Percentiles rank a stretch among this genome's conserved stretches.
Conservation (phyloP, 2,113 vertebrate species). For the Nipponia nippon region DNA sequence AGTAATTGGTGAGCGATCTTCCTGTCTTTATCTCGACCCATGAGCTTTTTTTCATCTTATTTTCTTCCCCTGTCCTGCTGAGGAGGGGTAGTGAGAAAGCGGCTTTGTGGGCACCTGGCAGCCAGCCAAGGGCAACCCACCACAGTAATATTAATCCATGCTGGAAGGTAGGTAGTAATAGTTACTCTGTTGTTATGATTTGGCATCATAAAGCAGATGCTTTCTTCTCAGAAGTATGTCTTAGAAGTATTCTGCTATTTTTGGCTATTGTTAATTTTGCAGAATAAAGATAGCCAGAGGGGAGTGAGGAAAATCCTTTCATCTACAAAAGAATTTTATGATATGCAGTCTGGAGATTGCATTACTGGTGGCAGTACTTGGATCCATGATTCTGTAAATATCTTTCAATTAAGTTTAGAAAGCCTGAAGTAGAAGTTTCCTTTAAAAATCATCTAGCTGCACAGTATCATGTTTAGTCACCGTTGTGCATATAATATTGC, state of each 20-base stretch:
- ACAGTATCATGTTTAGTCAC: neutral
- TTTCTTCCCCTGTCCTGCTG: neutral
- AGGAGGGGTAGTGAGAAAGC: neutral
- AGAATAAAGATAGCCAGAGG: neutral
- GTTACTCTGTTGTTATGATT: neutral
- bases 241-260: neutral
- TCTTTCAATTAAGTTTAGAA: neutral
- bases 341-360: neutral
- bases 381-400: neutral
- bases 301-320: neutral
- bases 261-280: neutral
- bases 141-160: neutral
- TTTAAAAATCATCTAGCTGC: neutral
- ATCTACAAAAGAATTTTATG: neutral
- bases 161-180: neutral
- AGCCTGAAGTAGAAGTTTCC: neutral
- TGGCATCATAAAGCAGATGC: neutral
- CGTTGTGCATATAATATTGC: neutral
- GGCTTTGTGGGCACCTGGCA: neutral
- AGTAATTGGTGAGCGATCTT: neutral
- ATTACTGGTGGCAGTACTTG: neutral
- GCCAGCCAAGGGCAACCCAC: neutral
- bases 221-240: neutral
- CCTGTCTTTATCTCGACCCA: neutral
- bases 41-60: neutral